Evolutionary conservation across 2,797 vertebrate species (phyloP), one percentile per base, ranked within the genome.

Genomic region (Tragopan temminckii): DNA sequence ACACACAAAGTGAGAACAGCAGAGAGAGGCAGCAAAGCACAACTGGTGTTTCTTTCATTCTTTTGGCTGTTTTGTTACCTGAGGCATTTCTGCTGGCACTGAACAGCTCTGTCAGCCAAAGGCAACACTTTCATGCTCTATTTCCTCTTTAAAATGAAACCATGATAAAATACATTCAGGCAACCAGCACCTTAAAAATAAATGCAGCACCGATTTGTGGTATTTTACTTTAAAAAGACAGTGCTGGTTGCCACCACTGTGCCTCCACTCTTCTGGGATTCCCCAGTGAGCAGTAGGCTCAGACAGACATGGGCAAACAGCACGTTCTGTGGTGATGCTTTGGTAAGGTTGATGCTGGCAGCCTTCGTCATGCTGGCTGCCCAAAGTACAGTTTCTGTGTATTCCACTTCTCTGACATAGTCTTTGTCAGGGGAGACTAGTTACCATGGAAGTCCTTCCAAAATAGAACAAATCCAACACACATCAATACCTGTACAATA

Each of bases 391-490:
- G 70, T 63, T 91, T 97, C 95, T 89, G 42, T 71, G 21, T 97
- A 95, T 97, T 97, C 88, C 88, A 92, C 66, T 97, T 95, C 90
- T 97, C 91, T 97, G 97, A 97, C 96, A 98, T 90, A 87, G 93
- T 90, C 80, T 97, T 97, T 97, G 82, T 97, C 94, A 97, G 94
- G 72, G 79, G 68, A 97, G 85, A 93, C 76, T 63, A 96, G 97
- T 98, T 98, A 90, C 97, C 96, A 97, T 97, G 95, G 96, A 90
- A 97, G 89, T 97, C 80, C 55, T 89, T 97, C 94, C 85, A 96
- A 97, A 98, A 98, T 97, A 98, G 94, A 95, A 95, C 67, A 29
- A 96, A 96, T 92, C 95, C 96, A 97, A 95, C 93, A 97, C 69
- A 91, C 96, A 97, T 95, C 96, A 97, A 96, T 97, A 97, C 91